Conservation (phyloP, 2,888 invertebrate genomes). For the Fabriciana adippe region DNA sequence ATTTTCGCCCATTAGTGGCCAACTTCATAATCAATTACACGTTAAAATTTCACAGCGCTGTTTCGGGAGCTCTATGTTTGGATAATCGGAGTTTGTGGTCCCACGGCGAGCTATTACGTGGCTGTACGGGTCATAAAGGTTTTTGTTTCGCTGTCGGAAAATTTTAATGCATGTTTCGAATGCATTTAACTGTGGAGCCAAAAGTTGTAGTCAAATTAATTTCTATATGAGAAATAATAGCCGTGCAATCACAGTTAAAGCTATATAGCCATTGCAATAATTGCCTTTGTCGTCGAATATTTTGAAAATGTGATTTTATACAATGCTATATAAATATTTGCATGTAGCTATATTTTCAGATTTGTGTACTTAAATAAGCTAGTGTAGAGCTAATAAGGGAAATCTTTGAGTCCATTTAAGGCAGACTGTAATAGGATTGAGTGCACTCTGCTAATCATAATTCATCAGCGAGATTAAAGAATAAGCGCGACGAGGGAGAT, state of each 20-base stretch:
- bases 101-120: slow-evolving; percentile 75
- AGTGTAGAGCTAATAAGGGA: slow-evolving; percentile 48
- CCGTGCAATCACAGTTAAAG: slow-evolving; percentile 25
- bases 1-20: slow-evolving; percentile 79
- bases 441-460: slow-evolving; percentile 82
- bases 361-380: slow-evolving; percentile 27
- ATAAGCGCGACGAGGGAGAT: slow-evolving; percentile 66
- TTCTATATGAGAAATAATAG: slow-evolving; percentile 38
- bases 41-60: slow-evolving; percentile 77
- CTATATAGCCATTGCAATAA: slow-evolving; percentile 19
- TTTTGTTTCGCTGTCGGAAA: slow-evolving; percentile 68
- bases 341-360: too few species aligned
- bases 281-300: slow-evolving; percentile 10
- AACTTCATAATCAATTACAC: slow-evolving; percentile 82
- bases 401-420: slow-evolving; percentile 60
- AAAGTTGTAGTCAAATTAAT: slow-evolving; percentile 48
- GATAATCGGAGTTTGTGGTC: slow-evolving; percentile 82
- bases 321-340: too few species aligned
- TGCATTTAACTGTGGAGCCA: slow-evolving; percentile 61
- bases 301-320: background rate
- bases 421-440: slow-evolving; percentile 75
- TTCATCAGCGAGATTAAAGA: slow-evolving; percentile 82
- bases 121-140: slow-evolving; percentile 69
- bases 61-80: slow-evolving; percentile 75
- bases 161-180: slow-evolving; percentile 72